Evolutionary conservation across 1,140 invertebrate species (phyloP).

Genomic region (Drosophila lowei): DNA sequence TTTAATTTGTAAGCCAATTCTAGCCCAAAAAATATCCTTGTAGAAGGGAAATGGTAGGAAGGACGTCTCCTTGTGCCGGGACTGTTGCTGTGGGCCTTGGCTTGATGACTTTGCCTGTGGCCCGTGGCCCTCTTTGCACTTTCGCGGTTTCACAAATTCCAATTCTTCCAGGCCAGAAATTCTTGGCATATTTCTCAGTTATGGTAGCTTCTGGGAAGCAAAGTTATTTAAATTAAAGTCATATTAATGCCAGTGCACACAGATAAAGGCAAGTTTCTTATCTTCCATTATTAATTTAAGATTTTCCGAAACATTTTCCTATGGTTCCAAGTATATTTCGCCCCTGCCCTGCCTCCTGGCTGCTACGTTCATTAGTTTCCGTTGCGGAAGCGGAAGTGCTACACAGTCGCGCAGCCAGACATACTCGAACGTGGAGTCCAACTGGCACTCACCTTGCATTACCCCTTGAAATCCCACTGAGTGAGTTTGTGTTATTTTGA

Average conservation of each 20-base stretch:
- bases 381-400: conserved; percentile 65
- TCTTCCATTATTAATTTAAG: conserved; percentile 62
- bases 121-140: conserved; percentile 9
- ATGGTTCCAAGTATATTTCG: conserved; percentile 43
- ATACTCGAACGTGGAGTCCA: conserved; percentile 44
- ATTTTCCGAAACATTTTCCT: conserved; percentile 60
- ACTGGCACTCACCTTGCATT: conserved; percentile 15
- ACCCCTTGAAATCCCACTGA: conserved; percentile 10
- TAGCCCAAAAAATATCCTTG: background rate
- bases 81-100: background rate
- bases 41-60: too few relatives aligned
- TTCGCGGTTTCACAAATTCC: conserved; percentile 10
- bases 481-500: conserved; percentile 40
- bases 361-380: conserved; percentile 68
- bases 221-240: conserved; percentile 65
- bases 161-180: conserved; percentile 2
- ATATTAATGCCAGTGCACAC: conserved; percentile 40
- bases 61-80: background rate
- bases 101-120: conserved; percentile 18
- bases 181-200: conserved; percentile 13
- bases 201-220: background rate
- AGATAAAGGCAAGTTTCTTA: conserved; percentile 11
- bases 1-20: conserved; percentile 42
- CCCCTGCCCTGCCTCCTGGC: conserved; percentile 30
- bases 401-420: conserved; percentile 67